Base-by-base conservation (phyloP, 2,888 invertebrate genomes). In the Steinernema hermaphroditum region DNA sequence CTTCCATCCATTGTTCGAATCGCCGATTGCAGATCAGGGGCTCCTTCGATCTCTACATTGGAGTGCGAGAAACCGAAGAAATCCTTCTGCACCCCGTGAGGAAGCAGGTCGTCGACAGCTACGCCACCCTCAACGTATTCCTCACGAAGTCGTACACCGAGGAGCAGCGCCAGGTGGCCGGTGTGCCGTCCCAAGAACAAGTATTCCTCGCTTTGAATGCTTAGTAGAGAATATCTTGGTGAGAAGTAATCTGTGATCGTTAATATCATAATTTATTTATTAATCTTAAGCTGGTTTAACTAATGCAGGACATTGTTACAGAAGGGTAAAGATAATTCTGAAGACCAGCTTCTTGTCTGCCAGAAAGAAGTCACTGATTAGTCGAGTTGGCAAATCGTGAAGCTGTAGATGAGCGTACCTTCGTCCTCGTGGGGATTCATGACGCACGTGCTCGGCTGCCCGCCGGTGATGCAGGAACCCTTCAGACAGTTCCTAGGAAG, bases 41-140 rank as follows among this genome's bases (percentile, higher is more conserved):
- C 2, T 92, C 93, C 16, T 94, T 97, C 94, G 92, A 94, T 79
- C 90, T 98, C 0, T 98, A 98, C 88, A 90, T 98, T 71, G 94
- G 96, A 16, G 97, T 96, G 87, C 91, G 92, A 80, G 97, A 98
- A 87, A 97, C 97, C 0, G 97, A 98, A 88, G 93, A 94, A 82
- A 96, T 98, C 83, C 90, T 98, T 12, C 95, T 97, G 84, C 91
- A 94, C 73, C 96, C 96, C 0, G 93, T 97, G 69, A 92, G 89
- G 86, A 87, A 94, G 87, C 94, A 94, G 83, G 91, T 96, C 0
- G 92, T 94, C 6, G 93, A 92, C 68, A 91, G 91, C 43, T 96
- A 95, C 88, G 91, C 93, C 9, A 93, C 93, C 87, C 88, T 96
- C 49, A 92, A 92, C 80, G 88, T 92, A 24, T 88, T 96, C 14